phyloP scores from a whole-genome alignment of 2,888 invertebrate species.

The Quadriops clusia region DNA sequence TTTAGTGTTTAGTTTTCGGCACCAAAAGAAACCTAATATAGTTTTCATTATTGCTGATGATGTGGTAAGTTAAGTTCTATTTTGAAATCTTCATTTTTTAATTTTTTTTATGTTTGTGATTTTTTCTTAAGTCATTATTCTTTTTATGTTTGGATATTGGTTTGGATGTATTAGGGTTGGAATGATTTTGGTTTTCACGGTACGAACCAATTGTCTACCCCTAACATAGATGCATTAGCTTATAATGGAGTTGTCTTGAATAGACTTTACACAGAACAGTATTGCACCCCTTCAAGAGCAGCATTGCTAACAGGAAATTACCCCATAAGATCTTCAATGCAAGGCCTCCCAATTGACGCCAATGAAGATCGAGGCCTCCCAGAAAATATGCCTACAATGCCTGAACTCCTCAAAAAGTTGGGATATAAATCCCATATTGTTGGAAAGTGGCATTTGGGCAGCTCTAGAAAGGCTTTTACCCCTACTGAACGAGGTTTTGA shows the following conservation, averaged over 20 bases:
- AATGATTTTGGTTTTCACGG: constrained; percentile 86
- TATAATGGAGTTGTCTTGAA: constrained; percentile 73
- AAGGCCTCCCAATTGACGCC: constrained; percentile 51
- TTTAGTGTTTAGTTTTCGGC: no score
- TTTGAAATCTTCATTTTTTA: no score
- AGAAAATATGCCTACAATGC: constrained; percentile 36
- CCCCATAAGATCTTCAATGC: constrained; percentile 70
- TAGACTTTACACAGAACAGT: constrained; percentile 71
- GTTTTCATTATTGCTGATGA: no score
- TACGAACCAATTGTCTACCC: constrained; percentile 72
- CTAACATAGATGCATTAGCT: constrained; percentile 78
- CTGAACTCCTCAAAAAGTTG: constrained; percentile 43
- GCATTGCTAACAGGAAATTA: constrained; percentile 77
- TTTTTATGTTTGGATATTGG: no score
- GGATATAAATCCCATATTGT: constrained; percentile 62
- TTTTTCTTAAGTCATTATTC: no score
- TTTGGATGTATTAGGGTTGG: constrained; percentile 85
- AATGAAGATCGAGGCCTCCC: constrained; percentile 57
- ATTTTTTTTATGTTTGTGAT: no score
- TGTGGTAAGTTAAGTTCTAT: no score
- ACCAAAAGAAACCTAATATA: no score
- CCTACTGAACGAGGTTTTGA: constrained; percentile 61
- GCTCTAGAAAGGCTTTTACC: constrained; percentile 48
- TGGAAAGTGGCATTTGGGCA: constrained; percentile 74
- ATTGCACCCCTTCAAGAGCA: constrained; percentile 75